Evolutionary conservation across 2,888 invertebrate genomes (phyloP), one percentile per base, ranked within the genome.

Genomic region (Drosophila gaucha): DNA sequence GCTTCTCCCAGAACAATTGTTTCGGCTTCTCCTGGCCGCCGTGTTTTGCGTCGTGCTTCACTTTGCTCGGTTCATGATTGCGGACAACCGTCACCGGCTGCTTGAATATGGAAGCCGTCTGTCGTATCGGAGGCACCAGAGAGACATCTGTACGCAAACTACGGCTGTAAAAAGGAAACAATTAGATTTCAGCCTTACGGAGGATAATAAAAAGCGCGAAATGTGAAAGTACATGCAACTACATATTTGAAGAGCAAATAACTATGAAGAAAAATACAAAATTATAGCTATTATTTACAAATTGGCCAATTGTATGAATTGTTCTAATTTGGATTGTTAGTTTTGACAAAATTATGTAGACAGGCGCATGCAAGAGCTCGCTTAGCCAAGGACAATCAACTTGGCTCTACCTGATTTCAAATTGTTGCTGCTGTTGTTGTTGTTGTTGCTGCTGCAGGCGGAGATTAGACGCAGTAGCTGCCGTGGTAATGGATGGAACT

Each of bases 21-120:
- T 97, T 97, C 3, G 97, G 97, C 92, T 97, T 97, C 88, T 98
- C 98, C 91, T 97, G 97, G 59, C 95, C 95, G 26, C 97, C 97
- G 92, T 97, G 97, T 92, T 98, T 98, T 76, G 97, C 93, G 88
- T 98, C 98, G 6, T 94, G 94, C 92, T 97, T 97, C 12, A 97
- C 96, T 92, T 96, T 96, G 89, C 96, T 96, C 86, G 97, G 96
- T 89, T 97, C 77, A 90, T 96, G 97, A 26, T 96, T 97, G 91
- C 97, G 96, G 86, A 97, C 95, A 5, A 99, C 96, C 1, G 99
- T 99, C 0, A 99, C 99, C 0, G 99, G 99, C 91, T 99, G 99
- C 90, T 99, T 99, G 91, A 99, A 99, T 89, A 99, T 99, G 2
- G 98, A 98, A 0, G 99, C 98, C 0, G 99, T 99, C 93, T 99